Conservation (phyloP, 2,888 invertebrate genomes). For the Bombylius major region DNA sequence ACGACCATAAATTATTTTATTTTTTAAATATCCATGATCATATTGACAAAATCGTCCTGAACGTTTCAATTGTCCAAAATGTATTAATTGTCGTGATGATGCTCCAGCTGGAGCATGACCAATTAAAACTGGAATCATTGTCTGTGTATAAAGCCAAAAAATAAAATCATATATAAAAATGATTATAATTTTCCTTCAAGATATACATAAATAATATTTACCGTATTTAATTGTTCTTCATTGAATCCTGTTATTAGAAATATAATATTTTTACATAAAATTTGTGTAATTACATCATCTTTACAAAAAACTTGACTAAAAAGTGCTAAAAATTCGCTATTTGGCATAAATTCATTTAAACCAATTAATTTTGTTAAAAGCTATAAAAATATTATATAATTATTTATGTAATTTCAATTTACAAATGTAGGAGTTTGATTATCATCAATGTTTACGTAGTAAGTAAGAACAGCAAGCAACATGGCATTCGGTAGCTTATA, state of each 20-base stretch:
- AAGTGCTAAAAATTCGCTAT: conserved; percentile 33
- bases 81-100: conserved; percentile 35
- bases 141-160: conserved; percentile 20
- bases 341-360: conserved; percentile 46
- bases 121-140: conserved; percentile 36
- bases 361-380: conserved; percentile 11
- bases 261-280: conserved; percentile 45
- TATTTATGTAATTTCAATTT: too few relatives aligned
- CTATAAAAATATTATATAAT: not conserved
- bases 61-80: conserved; percentile 35
- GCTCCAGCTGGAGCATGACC: conserved; percentile 37
- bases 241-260: conserved; percentile 40
- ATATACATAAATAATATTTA: conserved; percentile 30
- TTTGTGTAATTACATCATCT: conserved; percentile 38
- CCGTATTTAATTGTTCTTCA: conserved; percentile 27
- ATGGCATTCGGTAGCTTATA: too few relatives aligned
- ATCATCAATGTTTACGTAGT: too few relatives aligned
- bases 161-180: not conserved
- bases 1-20: conserved; percentile 39
- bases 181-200: not conserved
- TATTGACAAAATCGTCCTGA: conserved; percentile 38
- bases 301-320: conserved; percentile 38
- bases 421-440: too few relatives aligned
- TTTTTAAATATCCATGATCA: conserved; percentile 36
- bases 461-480: too few relatives aligned